Conservation (phyloP, 2,113 vertebrate species). For the Puma concolor region DNA sequence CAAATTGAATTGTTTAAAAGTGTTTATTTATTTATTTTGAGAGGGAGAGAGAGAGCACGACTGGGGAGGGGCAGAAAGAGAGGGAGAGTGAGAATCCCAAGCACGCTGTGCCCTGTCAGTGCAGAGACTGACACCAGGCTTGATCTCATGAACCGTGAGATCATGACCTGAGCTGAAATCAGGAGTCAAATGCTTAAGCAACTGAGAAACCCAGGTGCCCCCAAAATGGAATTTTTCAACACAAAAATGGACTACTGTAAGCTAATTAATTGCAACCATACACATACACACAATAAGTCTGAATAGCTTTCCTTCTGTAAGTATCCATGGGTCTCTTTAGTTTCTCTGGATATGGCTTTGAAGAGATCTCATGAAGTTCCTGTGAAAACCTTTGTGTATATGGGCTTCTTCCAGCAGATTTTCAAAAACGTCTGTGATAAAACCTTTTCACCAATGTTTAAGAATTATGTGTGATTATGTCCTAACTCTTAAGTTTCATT, state of each 20-base stretch:
- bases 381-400: neutral
- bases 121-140: no score
- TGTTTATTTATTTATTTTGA: no score
- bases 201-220: no score
- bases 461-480: neutral
- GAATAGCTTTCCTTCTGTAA: neutral
- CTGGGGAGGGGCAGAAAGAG: no score
- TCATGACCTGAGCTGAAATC: no score
- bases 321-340: neutral
- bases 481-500: neutral
- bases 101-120: no score
- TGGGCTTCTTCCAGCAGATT: neutral
- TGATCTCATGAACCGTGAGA: no score
- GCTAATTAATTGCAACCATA: neutral
- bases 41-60: no score
- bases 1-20: neutral
- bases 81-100: no score
- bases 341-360: neutral
- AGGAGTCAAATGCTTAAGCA: no score
- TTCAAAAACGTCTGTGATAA: neutral
- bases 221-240: neutral
- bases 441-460: neutral
- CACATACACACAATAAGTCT: neutral
- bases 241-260: neutral
- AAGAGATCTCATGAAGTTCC: neutral